Evolutionary conservation across 2,113 vertebrate species (phyloP), one percentile per base, ranked within the genome.

Genomic region (Myotis davidii): DNA sequence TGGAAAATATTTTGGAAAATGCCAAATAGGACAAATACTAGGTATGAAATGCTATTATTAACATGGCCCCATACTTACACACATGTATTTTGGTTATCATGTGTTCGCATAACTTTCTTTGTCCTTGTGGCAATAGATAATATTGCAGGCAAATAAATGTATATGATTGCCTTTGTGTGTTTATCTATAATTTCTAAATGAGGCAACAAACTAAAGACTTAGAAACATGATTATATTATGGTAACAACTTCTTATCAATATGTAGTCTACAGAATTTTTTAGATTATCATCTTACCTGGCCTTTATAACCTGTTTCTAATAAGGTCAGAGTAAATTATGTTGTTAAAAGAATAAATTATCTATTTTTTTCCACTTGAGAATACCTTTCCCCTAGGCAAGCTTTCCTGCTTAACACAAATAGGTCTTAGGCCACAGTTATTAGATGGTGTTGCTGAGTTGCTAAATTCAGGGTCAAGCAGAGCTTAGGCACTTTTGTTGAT

Each of bases 1-100:
- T 54, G 6, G 79, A 27, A 92, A 88, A 81, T 78, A 81, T 77
- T 93, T 91, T 90, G n/a, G 50, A 93, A 92, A 85, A 72, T 88
- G 77, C 65, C 72, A 72, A 48, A 27, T 34, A 76, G 16, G 32
- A 89, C 82, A 79, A 65, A 65, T 74, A 64, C 69, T 89, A 74
- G n/a, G 20, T 23, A 52, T 34, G 18, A 83, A 82, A 37, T 78
- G 9, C 23, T 87, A 76, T 67, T 81, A 87, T 59, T 95, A 93
- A 52, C 54, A 16, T 86, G 73, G 6, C 12, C 9, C 34, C 23
- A 6, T 54, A 37, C 13, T 86, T 91, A 32, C 7, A 48, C 7
- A 27, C 5, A 6, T 84, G 29, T 89, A 50, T 85, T 88, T 94
- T 85, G 14, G n/a, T 77, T 88, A 56, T 29, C 50, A 61, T 52